Base-by-base conservation (phyloP, 1,140 invertebrate species). In the Platyura marginata region DNA sequence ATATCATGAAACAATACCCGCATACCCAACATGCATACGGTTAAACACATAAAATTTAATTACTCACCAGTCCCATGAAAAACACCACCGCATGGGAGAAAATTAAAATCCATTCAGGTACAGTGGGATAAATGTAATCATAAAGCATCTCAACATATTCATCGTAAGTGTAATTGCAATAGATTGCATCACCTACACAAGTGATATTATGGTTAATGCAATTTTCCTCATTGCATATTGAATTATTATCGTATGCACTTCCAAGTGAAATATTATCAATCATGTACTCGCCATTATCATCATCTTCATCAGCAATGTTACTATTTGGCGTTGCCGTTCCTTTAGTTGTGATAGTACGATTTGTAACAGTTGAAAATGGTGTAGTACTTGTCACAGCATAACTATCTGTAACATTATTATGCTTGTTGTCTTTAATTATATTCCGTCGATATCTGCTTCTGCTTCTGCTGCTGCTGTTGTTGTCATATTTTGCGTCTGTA, bases 41-140 rank as follows among this genome's bases (percentile, higher is more conserved):
- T 47, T 16, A 44, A 45, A 43, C 45, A 49, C n/a, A n/a, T n/a
- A n/a, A n/a, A n/a, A n/a, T n/a, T n/a, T n/a, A 41, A 4, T 21
- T 16, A 44, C 44, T 45, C 29, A 45, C 44, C 44, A 41, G 32
- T 6, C 44, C 44, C 20, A 45, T 41, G 10, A 35, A 8, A 22
- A 45, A 45, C 5, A 45, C 44, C 20, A 41, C 16, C 8, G 39
- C 9, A 39, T 45, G 44, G 9, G 34, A 41, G 13, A 21, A 21
- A 15, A 45, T 41, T 11, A 45, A 38, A 18, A 45, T 36, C 44
- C 44, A 45, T 38, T 45, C 44, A 20, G 39, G 11, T 19, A 32
- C 9, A n/a, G 44, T 36, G 19, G 44, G 44, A 21, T n/a, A 41
- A 45, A 45, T 45, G 21, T 45, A 45, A 15, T 45, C 39, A 38